Evolutionary conservation across 1,140 invertebrate species (phyloP).

Genomic region (Drosophila sp.): DNA sequence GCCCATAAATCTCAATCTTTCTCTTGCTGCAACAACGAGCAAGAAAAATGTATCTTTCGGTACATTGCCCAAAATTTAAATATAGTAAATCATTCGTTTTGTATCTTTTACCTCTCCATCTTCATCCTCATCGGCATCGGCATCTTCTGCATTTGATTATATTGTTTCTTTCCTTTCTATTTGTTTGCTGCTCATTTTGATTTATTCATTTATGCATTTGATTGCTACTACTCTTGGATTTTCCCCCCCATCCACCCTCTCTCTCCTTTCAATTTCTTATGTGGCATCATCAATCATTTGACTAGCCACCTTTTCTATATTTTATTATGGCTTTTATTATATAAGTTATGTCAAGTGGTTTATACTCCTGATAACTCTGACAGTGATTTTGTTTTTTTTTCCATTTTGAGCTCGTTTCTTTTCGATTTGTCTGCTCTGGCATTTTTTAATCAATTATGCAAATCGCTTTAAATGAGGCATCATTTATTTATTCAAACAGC

Average conservation of each 20-base stretch:
- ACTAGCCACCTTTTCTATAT: slow-evolving; percentile 22
- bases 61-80: slow-evolving; percentile 1
- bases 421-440: slow-evolving; percentile 19
- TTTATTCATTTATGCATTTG: slow-evolving; percentile 65
- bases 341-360: slow-evolving; percentile 42
- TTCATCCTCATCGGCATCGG: slow-evolving; percentile 45
- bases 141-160: slow-evolving; percentile 32
- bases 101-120: not conserved
- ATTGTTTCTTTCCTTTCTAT: slow-evolving; percentile 29
- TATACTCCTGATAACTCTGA: slow-evolving; percentile 11
- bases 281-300: slow-evolving; percentile 61
- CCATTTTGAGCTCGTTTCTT: not conserved
- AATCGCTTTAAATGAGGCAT: slow-evolving; percentile 47
- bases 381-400: slow-evolving; percentile 8
- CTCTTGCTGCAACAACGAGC: not conserved
- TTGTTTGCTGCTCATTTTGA: slow-evolving; percentile 23
- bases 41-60: not conserved
- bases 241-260: not conserved
- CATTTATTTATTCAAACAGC: slow-evolving; percentile 45
- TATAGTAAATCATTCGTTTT: slow-evolving; percentile 9
- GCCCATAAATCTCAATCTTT: slow-evolving; percentile 23
- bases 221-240: slow-evolving; percentile 42
- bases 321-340: slow-evolving; percentile 39
- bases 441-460: slow-evolving; percentile 66
- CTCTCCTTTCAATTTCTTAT: slow-evolving; percentile 5